phyloP scores from a whole-genome alignment of 2,113 vertebrate species.

The Urocolius indicus region DNA sequence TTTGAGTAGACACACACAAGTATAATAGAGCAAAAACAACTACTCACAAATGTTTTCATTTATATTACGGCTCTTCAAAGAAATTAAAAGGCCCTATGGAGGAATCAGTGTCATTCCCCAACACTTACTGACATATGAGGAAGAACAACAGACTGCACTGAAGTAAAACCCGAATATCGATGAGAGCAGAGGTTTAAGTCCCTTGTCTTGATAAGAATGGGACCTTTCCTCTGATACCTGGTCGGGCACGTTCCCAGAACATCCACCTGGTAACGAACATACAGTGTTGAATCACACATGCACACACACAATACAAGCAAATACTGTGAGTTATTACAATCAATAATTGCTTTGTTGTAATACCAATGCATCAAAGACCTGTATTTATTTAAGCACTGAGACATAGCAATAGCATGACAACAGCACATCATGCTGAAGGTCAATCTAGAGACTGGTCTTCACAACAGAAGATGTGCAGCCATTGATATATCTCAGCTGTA shows the following conservation, averaged over 20 bases:
- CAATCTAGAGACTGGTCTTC: background rate
- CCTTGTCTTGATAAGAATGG: slow-evolving; percentile 77
- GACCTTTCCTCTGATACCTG: slow-evolving; percentile 77
- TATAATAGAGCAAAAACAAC: background rate
- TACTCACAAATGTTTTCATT: background rate
- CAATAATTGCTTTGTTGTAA: background rate
- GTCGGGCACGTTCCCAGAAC: slow-evolving; percentile 83
- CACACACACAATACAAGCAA: background rate
- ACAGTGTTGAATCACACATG: background rate
- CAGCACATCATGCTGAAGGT: background rate
- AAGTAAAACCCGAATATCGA: slow-evolving; percentile 71
- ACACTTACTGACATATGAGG: slow-evolving; percentile 74
- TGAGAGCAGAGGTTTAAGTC: slow-evolving; percentile 81
- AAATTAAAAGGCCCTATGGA: background rate
- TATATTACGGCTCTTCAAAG: background rate
- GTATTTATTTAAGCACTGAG: background rate
- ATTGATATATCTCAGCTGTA: background rate
- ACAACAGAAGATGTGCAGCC: background rate
- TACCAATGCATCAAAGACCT: background rate
- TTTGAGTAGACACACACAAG: background rate
- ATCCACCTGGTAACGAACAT: slow-evolving; percentile 75
- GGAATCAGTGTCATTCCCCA: background rate
- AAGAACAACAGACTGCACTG: slow-evolving; percentile 76
- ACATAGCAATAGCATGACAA: background rate
- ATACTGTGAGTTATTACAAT: background rate